Conservation (phyloP, 2,113 vertebrate genomes). For the Turdus rufiventris region DNA sequence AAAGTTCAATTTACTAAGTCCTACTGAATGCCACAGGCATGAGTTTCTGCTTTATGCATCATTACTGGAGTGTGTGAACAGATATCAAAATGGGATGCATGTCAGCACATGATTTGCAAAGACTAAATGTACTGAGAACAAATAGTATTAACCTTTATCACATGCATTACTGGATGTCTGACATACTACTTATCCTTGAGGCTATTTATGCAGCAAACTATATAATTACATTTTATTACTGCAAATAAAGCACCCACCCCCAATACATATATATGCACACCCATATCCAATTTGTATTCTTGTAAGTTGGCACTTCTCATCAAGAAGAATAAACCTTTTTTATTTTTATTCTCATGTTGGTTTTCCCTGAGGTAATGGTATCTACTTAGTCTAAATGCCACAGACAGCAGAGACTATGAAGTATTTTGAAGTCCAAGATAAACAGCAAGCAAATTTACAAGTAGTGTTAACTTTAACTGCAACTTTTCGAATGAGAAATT, state of each 20-base stretch:
- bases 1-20: slow-evolving; percentile 48
- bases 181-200: slow-evolving; percentile 54
- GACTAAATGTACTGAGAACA: slow-evolving; percentile 52
- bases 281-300: slow-evolving; percentile 34
- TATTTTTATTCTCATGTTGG: not conserved
- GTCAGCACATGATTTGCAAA: slow-evolving; percentile 70
- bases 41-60: slow-evolving; percentile 29
- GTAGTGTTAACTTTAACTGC: not conserved
- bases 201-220: slow-evolving; percentile 61
- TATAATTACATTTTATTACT: slow-evolving; percentile 73
- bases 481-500: not conserved
- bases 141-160: slow-evolving; percentile 62
- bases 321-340: slow-evolving; percentile 2
- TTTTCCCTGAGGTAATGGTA: not conserved
- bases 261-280: not conserved
- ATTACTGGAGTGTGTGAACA: slow-evolving; percentile 54
- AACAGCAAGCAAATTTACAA: not conserved
- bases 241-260: slow-evolving; percentile 13
- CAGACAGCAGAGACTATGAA: not conserved
- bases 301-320: not conserved
- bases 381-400: not conserved
- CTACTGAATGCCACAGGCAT: slow-evolving; percentile 35
- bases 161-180: slow-evolving; percentile 64
- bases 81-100: slow-evolving; percentile 54
- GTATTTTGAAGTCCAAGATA: not conserved